Evolutionary conservation across 2,888 invertebrate genomes (phyloP).

Genomic region (Pachymerium ferrugineum): DNA sequence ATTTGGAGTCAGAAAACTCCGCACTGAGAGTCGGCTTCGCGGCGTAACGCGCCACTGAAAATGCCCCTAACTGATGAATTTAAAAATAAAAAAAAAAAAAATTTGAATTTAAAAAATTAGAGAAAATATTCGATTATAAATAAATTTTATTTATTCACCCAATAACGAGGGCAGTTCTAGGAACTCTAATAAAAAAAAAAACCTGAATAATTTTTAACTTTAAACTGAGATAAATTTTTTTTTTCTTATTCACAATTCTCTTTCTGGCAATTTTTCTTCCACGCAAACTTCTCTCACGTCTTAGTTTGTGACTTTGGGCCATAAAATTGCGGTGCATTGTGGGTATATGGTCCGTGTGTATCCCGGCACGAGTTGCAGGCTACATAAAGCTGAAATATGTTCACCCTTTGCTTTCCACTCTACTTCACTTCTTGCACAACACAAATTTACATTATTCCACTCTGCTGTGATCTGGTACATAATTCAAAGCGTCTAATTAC

Average conservation of each 20-base stretch:
- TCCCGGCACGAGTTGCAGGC: background rate
- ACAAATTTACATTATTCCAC: background rate
- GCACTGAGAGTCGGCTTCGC: background rate
- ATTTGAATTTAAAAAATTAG: too few species aligned
- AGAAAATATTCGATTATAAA: too few species aligned
- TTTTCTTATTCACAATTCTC: background rate
- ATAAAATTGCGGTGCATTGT: conserved; percentile 4
- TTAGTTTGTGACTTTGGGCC: background rate
- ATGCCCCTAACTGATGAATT: background rate
- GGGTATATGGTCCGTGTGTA: background rate
- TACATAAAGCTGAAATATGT: conserved; percentile 1
- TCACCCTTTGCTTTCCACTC: conserved; percentile 9
- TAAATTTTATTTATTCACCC: too few species aligned
- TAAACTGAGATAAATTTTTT: background rate
- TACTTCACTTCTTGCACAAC: conserved; percentile 14
- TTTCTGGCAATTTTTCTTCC: background rate
- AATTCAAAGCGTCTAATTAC: background rate
- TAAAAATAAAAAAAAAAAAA: too few species aligned
- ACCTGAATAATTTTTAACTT: too few species aligned
- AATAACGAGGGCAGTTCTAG: too few species aligned
- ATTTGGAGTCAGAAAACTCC: conserved; percentile 2
- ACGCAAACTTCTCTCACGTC: background rate
- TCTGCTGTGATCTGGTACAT: background rate
- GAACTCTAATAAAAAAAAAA: too few species aligned
- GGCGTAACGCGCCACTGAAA: background rate